Percentiles rank a stretch among this genome's conserved stretches.
These are phyloP conservation scores for Isichthys henryi DNA, from an alignment of 2,113 vertebrate species.

Conservation along the genomic window DNA sequence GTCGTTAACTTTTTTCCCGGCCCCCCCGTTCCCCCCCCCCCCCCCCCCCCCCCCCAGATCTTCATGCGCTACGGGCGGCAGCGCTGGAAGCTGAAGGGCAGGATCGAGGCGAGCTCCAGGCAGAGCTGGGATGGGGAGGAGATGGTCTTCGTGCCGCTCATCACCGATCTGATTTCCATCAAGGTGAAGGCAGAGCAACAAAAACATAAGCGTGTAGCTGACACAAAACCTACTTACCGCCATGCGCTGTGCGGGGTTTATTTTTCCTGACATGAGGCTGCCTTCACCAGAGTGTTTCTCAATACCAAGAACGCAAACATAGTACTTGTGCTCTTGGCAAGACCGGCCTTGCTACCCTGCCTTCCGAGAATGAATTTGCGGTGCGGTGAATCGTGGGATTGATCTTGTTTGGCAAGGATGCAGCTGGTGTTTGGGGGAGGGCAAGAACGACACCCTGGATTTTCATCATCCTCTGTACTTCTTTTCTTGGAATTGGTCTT, in stretches of 20 bases:
- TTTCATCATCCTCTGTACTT: neutral
- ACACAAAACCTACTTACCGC: neutral
- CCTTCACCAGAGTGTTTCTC: neutral
- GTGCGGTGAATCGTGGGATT: neutral
- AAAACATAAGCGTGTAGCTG: neutral
- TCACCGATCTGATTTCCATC: conserved; percentile 88
- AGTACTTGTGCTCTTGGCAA: no score
- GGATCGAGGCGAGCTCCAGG: conserved; percentile 89
- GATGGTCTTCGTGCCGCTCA: conserved; percentile 84
- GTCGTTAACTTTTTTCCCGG: no score
- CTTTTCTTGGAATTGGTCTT: neutral
- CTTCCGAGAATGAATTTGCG: neutral
- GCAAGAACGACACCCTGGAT: neutral
- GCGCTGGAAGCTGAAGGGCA: conserved; percentile 93
- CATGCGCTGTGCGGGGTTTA: neutral
- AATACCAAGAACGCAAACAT: no score
- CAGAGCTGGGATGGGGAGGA: conserved; percentile 97
- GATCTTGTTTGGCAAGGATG: neutral
- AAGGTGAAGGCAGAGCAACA: conserved; percentile 63
- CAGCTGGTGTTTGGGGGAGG: neutral
- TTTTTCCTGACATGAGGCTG: neutral
- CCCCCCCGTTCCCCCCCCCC: no score
- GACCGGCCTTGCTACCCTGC: no score
- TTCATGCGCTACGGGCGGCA: conserved; percentile 95
- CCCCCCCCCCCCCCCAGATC: conserved; percentile 59